These are phyloP conservation scores for Cyrtodaria siliqua DNA, from an alignment of 2,888 invertebrate species.

Conservation along the genomic window DNA sequence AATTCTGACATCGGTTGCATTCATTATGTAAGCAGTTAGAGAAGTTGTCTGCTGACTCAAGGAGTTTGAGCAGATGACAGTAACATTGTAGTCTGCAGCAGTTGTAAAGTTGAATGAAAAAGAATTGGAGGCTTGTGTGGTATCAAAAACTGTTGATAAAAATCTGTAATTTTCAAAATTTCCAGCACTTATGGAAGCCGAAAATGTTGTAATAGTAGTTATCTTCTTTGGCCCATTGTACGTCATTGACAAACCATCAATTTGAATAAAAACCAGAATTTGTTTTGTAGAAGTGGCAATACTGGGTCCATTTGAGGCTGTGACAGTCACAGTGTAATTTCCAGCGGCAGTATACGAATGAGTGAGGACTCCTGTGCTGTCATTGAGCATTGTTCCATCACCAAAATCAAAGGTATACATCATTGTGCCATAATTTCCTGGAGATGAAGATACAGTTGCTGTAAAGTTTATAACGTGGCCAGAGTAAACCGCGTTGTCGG, in stretches of 20 bases:
- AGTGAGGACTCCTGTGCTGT: slow-evolving; percentile 15
- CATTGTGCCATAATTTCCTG: slow-evolving; percentile 53
- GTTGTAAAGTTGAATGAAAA: slow-evolving; percentile 33
- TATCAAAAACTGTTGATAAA: slow-evolving; percentile 33
- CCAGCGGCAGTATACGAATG: slow-evolving; percentile 48
- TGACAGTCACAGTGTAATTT: slow-evolving; percentile 53
- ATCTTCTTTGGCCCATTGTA: slow-evolving; percentile 46
- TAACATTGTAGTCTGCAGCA: slow-evolving; percentile 52
- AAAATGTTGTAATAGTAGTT: slow-evolving; percentile 26
- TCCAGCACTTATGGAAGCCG: slow-evolving; percentile 47
- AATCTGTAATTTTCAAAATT: slow-evolving; percentile 55
- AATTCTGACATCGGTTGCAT: slow-evolving; percentile 20
- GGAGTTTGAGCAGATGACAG: slow-evolving; percentile 53
- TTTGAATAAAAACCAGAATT: slow-evolving; percentile 48
- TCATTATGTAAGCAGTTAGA: slow-evolving; percentile 46
- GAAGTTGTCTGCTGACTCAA: slow-evolving; percentile 30
- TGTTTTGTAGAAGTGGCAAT: slow-evolving; percentile 12
- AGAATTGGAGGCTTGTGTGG: slow-evolving; percentile 24
- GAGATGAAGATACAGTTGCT: slow-evolving; percentile 28
- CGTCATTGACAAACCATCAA: slow-evolving; percentile 44
- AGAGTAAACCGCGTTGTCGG: slow-evolving; percentile 10
- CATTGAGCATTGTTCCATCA: slow-evolving; percentile 43
- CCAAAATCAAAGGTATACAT: slow-evolving; percentile 53
- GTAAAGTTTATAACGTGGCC: slow-evolving; percentile 17
- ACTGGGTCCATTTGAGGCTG: slow-evolving; percentile 58